A percentile compares a stretch with the other conserved stretches of the same genome.
phyloP scores from a whole-genome alignment of 2,888 invertebrate species.

The Leptopilina myrica region DNA sequence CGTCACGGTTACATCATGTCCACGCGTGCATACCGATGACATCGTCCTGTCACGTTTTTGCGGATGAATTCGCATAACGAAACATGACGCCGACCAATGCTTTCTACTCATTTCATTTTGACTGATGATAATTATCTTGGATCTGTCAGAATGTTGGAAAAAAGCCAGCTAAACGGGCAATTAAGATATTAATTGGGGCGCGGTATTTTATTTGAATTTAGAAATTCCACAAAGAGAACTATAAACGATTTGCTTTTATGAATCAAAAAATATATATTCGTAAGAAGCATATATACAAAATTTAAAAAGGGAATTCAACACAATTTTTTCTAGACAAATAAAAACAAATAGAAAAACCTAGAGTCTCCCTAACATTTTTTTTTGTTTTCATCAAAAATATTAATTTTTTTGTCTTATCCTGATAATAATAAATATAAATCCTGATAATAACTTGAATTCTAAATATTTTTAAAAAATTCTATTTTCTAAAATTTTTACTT shows the following conservation, averaged over 20 bases:
- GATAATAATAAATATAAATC: too few species aligned
- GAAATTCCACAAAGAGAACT: background rate
- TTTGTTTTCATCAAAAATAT: too few species aligned
- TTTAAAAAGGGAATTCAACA: too few species aligned
- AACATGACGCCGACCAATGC: constrained; percentile 35
- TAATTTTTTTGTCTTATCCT: too few species aligned
- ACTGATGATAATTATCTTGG: constrained; percentile 24
- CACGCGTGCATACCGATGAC: constrained; percentile 40
- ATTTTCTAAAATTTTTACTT: too few species aligned
- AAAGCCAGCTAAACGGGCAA: constrained; percentile 18
- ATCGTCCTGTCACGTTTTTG: constrained; percentile 46
- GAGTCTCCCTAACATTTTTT: too few species aligned
- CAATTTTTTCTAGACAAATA: too few species aligned
- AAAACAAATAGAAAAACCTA: too few species aligned
- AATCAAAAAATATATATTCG: background rate
- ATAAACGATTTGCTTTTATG: background rate
- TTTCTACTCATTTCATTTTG: constrained; percentile 30
- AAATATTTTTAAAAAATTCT: too few species aligned
- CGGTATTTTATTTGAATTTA: background rate
- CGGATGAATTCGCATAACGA: constrained; percentile 46
- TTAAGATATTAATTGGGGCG: constrained; percentile 24
- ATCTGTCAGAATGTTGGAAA: constrained; percentile 19
- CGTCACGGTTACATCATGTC: constrained; percentile 44
- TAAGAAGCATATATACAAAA: too few species aligned
- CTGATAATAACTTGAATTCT: too few species aligned